Evolutionary conservation across 2,888 invertebrate species (phyloP), one percentile per base, ranked within the genome.

Genomic region (Copidosoma aretas): DNA sequence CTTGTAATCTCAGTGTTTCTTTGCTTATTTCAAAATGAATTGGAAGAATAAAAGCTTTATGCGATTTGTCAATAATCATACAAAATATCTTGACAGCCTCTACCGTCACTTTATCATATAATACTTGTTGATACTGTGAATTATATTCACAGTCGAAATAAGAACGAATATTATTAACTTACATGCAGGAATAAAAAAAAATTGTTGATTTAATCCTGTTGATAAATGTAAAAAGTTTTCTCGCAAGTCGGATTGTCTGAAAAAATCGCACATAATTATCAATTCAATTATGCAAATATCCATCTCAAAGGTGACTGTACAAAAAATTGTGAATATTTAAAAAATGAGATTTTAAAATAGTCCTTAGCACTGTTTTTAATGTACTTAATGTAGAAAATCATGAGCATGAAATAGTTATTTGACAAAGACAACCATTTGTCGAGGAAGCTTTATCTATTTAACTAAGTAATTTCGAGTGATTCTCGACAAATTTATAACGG

Each of bases 151-250:
- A 60, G 67, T 49, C 60, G 63, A 32, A 60, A 22, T 43, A 49
- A 46, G 46, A 60, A 64, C 60, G 4, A 46, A 46, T 46, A 46
- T 46, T 67, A 64, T 64, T 70, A 64, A 67, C 52, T 64, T 70
- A 74, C 70, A 71, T 64, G 75, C 76, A 79, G 78, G 75, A 75
- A 77, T 79, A 77, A 77, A 79, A 79, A 79, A 78, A 78, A 77
- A 79, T 79, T 79, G 74, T 73, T 71, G 54, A 24, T 67, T 67
- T 64, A 60, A 58, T 64, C 56, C 69, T 67, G 64, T 56, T 57
- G 46, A 24, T 46, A 64, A 58, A 58, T 21, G 51, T 60, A 64
- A 43, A 43, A 52, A 52, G 67, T 70, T 70, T 67, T 67, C 70
- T 70, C 70, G 67, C 46, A 41, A 67, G 22, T 66, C 52, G 64